Percentiles rank a stretch among this genome's conserved stretches.
Conservation (phyloP, 1,140 invertebrate species). For the Liolophura sinensis region DNA sequence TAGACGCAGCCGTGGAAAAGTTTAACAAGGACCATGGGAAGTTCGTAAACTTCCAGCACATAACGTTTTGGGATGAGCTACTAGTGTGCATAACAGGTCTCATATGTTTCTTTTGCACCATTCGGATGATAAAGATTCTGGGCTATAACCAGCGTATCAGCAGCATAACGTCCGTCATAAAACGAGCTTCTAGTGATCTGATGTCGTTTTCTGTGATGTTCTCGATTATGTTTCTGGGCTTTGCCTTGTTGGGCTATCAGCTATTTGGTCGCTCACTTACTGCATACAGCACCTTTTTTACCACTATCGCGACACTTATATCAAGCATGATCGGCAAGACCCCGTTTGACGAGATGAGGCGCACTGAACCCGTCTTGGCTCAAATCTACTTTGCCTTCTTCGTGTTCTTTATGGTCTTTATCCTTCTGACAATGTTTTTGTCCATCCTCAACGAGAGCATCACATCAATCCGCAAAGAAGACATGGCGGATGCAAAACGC, state of each 20-base stretch:
- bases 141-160: slow-evolving; percentile 27
- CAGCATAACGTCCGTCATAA: slow-evolving; percentile 12
- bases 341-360: slow-evolving; percentile 23
- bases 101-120: slow-evolving; percentile 22
- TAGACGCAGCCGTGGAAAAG: slow-evolving; percentile 17
- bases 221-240: slow-evolving; percentile 24
- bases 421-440: slow-evolving; percentile 36
- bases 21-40: slow-evolving; percentile 16
- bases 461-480: no score
- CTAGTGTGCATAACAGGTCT: slow-evolving; percentile 17
- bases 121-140: slow-evolving; percentile 29
- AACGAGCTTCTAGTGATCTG: slow-evolving; percentile 19
- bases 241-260: slow-evolving; percentile 27
- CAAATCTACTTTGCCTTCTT: slow-evolving; percentile 37
- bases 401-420: slow-evolving; percentile 26
- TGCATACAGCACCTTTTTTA: slow-evolving; percentile 28
- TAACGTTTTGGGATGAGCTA: slow-evolving; percentile 27
- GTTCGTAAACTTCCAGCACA: slow-evolving; percentile 29
- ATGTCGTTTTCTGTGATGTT: slow-evolving; percentile 34
- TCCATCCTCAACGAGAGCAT: slow-evolving; percentile 35
- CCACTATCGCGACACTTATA: slow-evolving; percentile 33
- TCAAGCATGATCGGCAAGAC: slow-evolving; percentile 31
- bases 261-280: slow-evolving; percentile 26
- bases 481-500: no score
- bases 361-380: slow-evolving; percentile 25